Evolutionary conservation across 2,113 vertebrate species (phyloP).

Genomic region (Baryphthengus martii): DNA sequence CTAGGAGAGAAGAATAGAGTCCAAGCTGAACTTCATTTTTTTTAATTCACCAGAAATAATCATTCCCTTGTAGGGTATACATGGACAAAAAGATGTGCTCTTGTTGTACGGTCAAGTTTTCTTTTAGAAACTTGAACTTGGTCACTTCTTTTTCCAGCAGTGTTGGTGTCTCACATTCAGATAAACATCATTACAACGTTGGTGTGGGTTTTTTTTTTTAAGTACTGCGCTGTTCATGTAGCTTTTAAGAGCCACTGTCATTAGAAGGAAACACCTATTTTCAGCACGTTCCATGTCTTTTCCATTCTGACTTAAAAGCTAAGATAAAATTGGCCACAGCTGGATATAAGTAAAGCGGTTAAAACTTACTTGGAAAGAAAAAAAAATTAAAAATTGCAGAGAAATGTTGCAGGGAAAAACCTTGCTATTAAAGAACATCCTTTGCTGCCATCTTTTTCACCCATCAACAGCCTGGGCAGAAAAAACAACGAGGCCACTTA

Average conservation of each 20-base stretch:
- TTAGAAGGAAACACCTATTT: background rate
- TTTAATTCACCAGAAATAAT: background rate
- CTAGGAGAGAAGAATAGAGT: background rate
- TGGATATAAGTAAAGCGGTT: background rate
- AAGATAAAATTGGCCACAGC: background rate
- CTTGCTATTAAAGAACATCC: background rate
- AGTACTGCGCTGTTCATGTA: background rate
- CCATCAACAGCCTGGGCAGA: background rate
- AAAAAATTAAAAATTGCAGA: too few species aligned
- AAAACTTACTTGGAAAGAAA: background rate
- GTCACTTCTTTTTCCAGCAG: background rate
- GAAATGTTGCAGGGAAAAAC: background rate
- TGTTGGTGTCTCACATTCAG: background rate
- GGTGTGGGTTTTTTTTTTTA: too few species aligned
- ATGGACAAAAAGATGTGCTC: background rate
- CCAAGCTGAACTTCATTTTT: background rate
- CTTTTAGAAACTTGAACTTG: background rate
- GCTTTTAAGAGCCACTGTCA: background rate
- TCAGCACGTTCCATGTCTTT: background rate
- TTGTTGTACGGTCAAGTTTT: background rate
- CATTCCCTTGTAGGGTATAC: background rate
- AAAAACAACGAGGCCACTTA: background rate
- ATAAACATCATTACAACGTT: background rate
- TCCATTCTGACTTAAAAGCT: background rate
- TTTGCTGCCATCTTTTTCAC: background rate